Evolutionary conservation across 2,113 vertebrate species (phyloP), one percentile per base, ranked within the genome.

Genomic region (human): DNA sequence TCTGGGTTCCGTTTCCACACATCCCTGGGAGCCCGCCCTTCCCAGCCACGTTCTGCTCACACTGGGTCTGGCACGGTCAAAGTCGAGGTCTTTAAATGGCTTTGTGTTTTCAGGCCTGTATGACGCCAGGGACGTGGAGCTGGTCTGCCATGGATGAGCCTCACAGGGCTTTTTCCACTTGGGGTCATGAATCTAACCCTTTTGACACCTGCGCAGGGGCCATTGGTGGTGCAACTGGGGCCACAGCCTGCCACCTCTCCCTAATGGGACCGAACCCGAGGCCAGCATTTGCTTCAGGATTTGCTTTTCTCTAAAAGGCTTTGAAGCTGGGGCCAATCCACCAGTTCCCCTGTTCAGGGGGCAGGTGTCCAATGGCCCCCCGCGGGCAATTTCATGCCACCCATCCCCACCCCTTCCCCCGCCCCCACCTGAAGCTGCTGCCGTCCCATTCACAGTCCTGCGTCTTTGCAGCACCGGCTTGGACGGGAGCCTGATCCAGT

Each of bases 281-380:
- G 35, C 3, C 8, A 52, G 7, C 25, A 1, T 9, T n/a, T n/a
- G 13, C 38, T 30, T 45, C 7, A 23, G 55, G 22, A 35, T 57
- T 45, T 23, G 32, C 10, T 23, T 2, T 40, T 13, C n/a, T 22
- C 20, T 35, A 11, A 12, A 16, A n/a, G 8, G 5, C 66, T n/a
- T 81, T 1, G 2, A 66, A 25, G 6, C 22, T 75, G 1, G 9
- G 27, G 5, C 7, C 0, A 3, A n/a, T 8, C 27, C 4, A 2
- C 20, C 43, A 25, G 6, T 16, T 64, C 27, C 61, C 22, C 12
- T 22, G 20, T 50, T 45, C 20, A 35, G 6, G 8, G 43, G 18
- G 38, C 4, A 4, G 70, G 18, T 16, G 87, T 23, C 52, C 13
- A 45, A 0, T 10, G 70, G 2, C 70, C 4, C 38, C 6, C 11